phyloP scores from a whole-genome alignment of 2,113 vertebrate species.

The Ahaetulla prasina region DNA sequence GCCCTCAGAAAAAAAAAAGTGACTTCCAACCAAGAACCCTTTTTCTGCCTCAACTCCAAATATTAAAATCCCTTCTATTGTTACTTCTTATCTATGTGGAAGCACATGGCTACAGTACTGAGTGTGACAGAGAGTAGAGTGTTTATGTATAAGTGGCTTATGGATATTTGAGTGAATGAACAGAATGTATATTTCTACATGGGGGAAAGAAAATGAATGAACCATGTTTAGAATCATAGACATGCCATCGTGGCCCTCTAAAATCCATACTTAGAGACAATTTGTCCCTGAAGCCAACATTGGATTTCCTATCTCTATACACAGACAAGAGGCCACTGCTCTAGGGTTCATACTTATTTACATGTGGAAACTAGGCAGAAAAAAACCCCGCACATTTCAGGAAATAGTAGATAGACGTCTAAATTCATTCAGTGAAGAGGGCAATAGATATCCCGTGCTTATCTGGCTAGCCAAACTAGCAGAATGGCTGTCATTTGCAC shows the following conservation, averaged over 20 bases:
- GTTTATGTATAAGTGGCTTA: background rate
- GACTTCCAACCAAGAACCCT: background rate
- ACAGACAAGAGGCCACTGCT: background rate
- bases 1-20: background rate
- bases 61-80: background rate
- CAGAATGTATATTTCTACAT: background rate
- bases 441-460: background rate
- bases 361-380: background rate
- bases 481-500: no score
- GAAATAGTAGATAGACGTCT: background rate
- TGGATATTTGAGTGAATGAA: background rate
- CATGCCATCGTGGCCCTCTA: background rate
- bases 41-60: background rate
- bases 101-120: background rate
- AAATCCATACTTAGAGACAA: background rate
- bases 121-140: background rate
- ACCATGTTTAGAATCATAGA: background rate
- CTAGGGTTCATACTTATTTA: background rate
- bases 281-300: background rate
- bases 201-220: background rate
- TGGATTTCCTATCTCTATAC: background rate
- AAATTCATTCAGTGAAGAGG: background rate
- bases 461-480: background rate
- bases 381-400: background rate
- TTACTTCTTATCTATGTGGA: background rate